Percentiles rank a stretch among this genome's conserved stretches.
These are phyloP conservation scores for Conops quadrifasciatus DNA, from an alignment of 2,888 invertebrate genomes.

Conservation along the genomic window DNA sequence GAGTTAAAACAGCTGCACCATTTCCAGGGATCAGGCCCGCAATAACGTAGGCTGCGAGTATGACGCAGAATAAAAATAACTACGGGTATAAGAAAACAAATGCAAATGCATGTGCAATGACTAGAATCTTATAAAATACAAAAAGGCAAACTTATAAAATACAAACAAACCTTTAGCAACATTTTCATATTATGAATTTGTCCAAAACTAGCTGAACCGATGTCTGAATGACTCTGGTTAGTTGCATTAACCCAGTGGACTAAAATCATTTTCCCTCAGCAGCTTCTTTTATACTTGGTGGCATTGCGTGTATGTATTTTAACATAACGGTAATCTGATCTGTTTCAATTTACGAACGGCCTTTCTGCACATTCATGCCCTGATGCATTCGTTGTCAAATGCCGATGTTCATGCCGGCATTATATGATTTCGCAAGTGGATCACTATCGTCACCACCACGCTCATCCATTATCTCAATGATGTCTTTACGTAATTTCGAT, in stretches of 20 bases:
- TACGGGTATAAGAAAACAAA: slow-evolving; percentile 6
- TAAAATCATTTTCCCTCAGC: slow-evolving; percentile 11
- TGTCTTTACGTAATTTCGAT: slow-evolving; percentile 15
- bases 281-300: slow-evolving; percentile 27
- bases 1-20: slow-evolving; percentile 9
- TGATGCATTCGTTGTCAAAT: slow-evolving; percentile 12
- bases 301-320: background rate
- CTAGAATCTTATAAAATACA: too few species aligned
- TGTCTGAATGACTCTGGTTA: background rate
- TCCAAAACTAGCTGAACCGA: background rate
- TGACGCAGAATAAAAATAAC: background rate
- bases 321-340: slow-evolving; percentile 18
- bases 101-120: too few species aligned
- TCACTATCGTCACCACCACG: background rate
- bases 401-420: too few species aligned
- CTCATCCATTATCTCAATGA: too few species aligned
- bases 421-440: slow-evolving; percentile 15
- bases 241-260: slow-evolving; percentile 29
- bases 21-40: slow-evolving; percentile 23
- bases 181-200: background rate
- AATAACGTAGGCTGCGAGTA: background rate
- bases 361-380: slow-evolving; percentile 20
- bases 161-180: slow-evolving; percentile 13
- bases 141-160: too few species aligned
- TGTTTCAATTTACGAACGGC: slow-evolving; percentile 2